A percentile compares a stretch with the other conserved stretches of the same genome.
phyloP scores from a whole-genome alignment of 1,140 invertebrate species.

The Lordiphosa clarofinis region DNA sequence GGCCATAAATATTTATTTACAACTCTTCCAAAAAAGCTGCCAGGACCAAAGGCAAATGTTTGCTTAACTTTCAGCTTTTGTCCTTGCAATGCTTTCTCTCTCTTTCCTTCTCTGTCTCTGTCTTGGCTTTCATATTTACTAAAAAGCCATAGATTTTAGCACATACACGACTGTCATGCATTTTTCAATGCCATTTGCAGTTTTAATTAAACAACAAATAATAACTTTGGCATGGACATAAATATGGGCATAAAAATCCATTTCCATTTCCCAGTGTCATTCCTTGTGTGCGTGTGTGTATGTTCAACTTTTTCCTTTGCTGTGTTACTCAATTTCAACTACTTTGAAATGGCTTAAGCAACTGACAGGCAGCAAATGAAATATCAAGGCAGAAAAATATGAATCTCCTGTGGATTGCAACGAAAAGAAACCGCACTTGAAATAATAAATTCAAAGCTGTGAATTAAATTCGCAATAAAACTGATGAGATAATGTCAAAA shows the following conservation, averaged over 20 bases:
- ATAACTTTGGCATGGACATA: conserved; percentile 33
- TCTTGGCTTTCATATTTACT: conserved; percentile 8
- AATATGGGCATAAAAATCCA: conserved; percentile 1
- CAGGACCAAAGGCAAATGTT: conserved; percentile 49
- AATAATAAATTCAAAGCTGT: too few relatives aligned
- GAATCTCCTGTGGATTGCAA: background rate
- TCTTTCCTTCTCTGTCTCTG: conserved; percentile 31
- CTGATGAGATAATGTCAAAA: too few relatives aligned
- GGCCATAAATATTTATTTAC: conserved; percentile 75
- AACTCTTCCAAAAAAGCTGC: conserved; percentile 60
- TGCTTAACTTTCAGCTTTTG: conserved; percentile 31
- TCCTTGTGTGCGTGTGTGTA: conserved; percentile 1
- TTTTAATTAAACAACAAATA: conserved; percentile 71
- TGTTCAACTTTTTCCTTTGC: background rate
- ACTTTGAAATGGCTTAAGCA: too few relatives aligned
- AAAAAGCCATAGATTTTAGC: background rate
- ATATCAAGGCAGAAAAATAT: background rate
- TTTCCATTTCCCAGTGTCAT: conserved; percentile 8
- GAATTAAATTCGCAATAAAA: too few relatives aligned
- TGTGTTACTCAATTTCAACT: too few relatives aligned
- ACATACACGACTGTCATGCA: conserved; percentile 27
- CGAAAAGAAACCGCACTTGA: too few relatives aligned
- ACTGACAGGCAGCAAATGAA: background rate
- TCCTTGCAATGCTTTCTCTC: conserved; percentile 37
- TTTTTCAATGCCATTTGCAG: conserved; percentile 74